Conservation (phyloP, 53 echinoderm and acorn worm species). For the Mesocentrotus franciscanus region DNA sequence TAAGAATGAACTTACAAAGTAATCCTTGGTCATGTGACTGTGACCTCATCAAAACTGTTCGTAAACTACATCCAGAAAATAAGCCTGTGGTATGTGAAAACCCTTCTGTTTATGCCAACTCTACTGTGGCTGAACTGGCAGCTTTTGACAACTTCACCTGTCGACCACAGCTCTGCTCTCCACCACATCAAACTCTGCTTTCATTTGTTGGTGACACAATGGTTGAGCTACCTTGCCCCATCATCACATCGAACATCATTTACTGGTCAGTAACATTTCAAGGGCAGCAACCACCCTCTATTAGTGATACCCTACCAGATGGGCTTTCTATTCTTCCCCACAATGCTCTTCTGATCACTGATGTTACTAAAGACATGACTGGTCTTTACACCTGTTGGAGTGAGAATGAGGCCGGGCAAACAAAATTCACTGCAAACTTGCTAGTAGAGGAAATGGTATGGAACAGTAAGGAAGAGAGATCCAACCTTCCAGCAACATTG, state of each 20-base stretch:
- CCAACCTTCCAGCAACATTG: neutral
- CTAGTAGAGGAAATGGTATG: neutral
- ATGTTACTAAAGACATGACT: neutral
- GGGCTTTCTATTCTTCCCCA: neutral
- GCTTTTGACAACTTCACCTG: neutral
- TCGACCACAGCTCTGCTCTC: neutral
- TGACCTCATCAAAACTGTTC: neutral
- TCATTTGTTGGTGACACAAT: neutral
- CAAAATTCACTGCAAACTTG: neutral
- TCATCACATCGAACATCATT: neutral
- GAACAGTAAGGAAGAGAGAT: neutral
- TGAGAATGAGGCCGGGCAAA: neutral
- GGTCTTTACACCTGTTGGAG: neutral
- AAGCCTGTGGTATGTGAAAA: neutral
- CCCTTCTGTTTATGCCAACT: neutral
- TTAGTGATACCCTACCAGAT: neutral
- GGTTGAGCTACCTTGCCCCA: neutral
- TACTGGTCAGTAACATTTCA: neutral
- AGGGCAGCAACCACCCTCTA: neutral
- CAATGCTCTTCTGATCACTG: neutral
- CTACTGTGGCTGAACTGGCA: neutral
- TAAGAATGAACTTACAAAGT: neutral
- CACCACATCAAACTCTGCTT: neutral
- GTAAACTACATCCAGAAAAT: neutral
- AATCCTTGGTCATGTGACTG: conserved; percentile 17